Percentiles rank a stretch among this genome's conserved stretches.
phyloP scores from a whole-genome alignment of 2,888 invertebrate genomes.

The Euphydryas editha region DNA sequence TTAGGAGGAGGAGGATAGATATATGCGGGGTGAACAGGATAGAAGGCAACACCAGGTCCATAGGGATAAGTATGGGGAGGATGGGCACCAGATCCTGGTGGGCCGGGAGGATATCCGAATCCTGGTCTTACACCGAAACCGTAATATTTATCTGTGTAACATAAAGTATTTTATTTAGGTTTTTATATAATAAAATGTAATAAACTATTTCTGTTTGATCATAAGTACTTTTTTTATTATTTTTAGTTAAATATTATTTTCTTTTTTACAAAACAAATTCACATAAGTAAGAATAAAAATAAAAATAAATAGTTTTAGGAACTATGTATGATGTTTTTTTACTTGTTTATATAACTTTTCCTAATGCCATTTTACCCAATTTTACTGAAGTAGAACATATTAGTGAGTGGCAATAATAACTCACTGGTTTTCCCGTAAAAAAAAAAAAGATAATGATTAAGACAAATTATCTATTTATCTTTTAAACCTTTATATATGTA shows the following conservation, averaged over 20 bases:
- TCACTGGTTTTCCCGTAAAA: background rate
- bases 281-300: no score
- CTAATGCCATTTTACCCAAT: no score
- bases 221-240: background rate
- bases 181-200: background rate
- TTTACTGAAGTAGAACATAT: background rate
- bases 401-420: background rate
- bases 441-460: background rate
- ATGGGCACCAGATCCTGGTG: conserved; percentile 48
- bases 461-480: background rate
- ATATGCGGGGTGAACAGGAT: conserved; percentile 74
- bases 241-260: no score
- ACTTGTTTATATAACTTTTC: no score
- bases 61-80: conserved; percentile 52
- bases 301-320: no score
- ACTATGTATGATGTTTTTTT: no score
- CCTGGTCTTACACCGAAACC: conserved; percentile 67
- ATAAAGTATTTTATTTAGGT: conserved; percentile 23
- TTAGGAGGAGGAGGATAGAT: conserved; percentile 68
- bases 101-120: conserved; percentile 49
- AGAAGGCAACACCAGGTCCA: conserved; percentile 62
- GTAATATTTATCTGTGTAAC: conserved; percentile 69
- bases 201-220: background rate
- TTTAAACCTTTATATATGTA: background rate
- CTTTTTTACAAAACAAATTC: no score